A percentile compares a stretch with the other conserved stretches of the same genome.
Conservation (phyloP, 2,113 vertebrate genomes). For the Echinops telfairi region DNA sequence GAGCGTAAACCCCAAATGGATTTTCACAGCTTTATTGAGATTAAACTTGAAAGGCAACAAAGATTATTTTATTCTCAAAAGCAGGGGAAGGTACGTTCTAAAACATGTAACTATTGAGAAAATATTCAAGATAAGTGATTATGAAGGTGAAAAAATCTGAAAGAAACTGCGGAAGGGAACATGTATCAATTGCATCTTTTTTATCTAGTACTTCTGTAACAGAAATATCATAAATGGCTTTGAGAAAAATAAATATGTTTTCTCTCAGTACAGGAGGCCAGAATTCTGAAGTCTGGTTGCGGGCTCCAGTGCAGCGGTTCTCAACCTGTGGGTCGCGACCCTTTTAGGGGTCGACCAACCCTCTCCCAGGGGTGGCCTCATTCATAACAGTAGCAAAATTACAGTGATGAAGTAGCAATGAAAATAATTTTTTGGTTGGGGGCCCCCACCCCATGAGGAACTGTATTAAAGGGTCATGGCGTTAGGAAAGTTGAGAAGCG, state of each 20-base stretch:
- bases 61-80: neutral
- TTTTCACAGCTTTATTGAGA: neutral
- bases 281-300: neutral
- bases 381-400: too few species aligned
- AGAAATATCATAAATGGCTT: neutral
- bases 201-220: neutral
- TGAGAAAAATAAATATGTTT: neutral
- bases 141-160: neutral
- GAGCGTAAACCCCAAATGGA: too few species aligned
- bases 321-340: too few species aligned
- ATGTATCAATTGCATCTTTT: neutral
- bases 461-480: too few species aligned
- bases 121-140: neutral
- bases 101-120: neutral
- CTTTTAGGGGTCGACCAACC: too few species aligned
- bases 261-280: neutral
- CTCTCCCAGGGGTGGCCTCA: too few species aligned
- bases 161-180: neutral
- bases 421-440: too few species aligned
- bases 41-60: neutral
- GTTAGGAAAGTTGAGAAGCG: too few species aligned
- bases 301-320: too few species aligned
- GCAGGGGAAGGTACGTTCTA: neutral
- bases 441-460: too few species aligned
- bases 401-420: too few species aligned